Evolutionary conservation across 1,140 invertebrate genomes (phyloP).

Genomic region (Batillaria attramentaria): DNA sequence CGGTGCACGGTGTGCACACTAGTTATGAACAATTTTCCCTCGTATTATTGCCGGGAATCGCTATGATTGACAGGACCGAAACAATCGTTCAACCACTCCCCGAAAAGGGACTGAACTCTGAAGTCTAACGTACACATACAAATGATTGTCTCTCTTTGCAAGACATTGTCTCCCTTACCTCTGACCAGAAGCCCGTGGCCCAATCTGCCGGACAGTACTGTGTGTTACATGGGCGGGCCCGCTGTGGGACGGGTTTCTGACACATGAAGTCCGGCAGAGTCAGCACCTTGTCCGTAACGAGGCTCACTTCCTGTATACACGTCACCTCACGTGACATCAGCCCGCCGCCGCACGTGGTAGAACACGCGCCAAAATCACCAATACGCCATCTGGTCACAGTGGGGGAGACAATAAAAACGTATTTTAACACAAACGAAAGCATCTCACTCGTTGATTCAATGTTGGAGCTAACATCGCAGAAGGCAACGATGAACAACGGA

Average conservation of each 20-base stretch:
- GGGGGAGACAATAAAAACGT: not conserved
- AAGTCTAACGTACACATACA: too few relatives aligned
- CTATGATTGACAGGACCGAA: too few relatives aligned
- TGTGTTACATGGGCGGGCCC: constrained; percentile 48
- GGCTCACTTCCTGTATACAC: constrained; percentile 93
- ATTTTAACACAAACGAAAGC: too few relatives aligned
- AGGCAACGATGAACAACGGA: too few relatives aligned
- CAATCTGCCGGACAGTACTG: constrained; percentile 57
- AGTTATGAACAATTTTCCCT: too few relatives aligned
- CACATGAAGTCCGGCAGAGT: constrained; percentile 62
- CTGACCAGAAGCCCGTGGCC: constrained; percentile 51
- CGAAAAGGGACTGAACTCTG: too few relatives aligned
- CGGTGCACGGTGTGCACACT: too few relatives aligned
- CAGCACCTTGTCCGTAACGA: constrained; percentile 79
- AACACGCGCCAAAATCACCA: constrained; percentile 91
- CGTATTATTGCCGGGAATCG: not conserved
- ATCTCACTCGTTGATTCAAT: too few relatives aligned
- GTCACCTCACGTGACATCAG: constrained; percentile 86
- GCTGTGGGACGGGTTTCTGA: constrained; percentile 49
- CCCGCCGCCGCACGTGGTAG: constrained; percentile 91
- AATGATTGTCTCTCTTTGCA: too few relatives aligned
- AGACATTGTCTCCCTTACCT: too few relatives aligned
- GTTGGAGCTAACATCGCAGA: too few relatives aligned
- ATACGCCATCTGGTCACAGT: constrained; percentile 84
- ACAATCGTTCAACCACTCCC: too few relatives aligned